Base-by-base conservation (phyloP, 2,797 vertebrate species). In the Chanos chanos region DNA sequence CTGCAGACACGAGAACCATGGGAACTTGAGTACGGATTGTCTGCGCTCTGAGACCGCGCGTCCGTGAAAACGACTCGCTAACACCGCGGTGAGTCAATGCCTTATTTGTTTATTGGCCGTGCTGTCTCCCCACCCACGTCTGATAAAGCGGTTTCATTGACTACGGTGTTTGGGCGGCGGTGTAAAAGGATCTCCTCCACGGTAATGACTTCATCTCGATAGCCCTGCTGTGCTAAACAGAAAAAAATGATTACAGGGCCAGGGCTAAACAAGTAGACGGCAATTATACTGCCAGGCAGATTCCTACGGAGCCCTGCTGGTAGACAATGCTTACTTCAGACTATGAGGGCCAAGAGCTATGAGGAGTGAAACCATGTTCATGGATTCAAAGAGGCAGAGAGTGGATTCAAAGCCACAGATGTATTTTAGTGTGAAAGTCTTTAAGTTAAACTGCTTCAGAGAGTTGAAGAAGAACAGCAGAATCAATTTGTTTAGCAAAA, bases 171-270 rank as follows among this genome's bases (percentile, higher is more conserved):
- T 73, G 70, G 47, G 43, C 49, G 54, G 39, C 56, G n/a, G 31
- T 63, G 60, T 59, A 13, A 74, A 75, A 76, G 51, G 70, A 65
- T 40, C 61, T 55, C 68, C 77, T 68, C 70, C 57, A 34, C 40
- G 40, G 31, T 62, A 65, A 73, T 67, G 59, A 77, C 69, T 52
- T 67, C 52, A 33, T 27, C 63, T 27, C 25, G 45, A 30, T 19
- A 66, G 62, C 61, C 52, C 53, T 65, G 69, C 57, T 65, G 60
- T 4, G 60, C 49, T 67, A 69, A 40, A 65, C 33, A 24, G 52
- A 53, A 78, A n/a, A n/a, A n/a, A 68, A 68, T 73, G 47, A 67
- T 73, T 55, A 78, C 44, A 77, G 34, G 71, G 72, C 34, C 57
- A 58, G 64, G 66, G 44, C 56, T 61, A 60, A 61, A 37, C 64